phyloP scores from a whole-genome alignment of 2,888 invertebrate species.

The Eurois occulta region DNA sequence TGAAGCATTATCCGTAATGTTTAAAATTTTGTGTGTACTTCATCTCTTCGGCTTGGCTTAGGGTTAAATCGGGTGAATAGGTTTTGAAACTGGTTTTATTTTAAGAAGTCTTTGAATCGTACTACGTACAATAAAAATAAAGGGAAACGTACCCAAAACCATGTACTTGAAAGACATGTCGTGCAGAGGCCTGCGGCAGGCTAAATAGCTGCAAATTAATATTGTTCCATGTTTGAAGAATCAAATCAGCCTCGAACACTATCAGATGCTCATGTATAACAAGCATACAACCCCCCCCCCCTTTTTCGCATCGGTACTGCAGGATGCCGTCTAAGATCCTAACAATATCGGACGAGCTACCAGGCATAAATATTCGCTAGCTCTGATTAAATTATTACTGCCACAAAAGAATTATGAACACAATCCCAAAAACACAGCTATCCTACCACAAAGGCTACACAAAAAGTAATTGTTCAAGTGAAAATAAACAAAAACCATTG shows the following conservation, averaged over 20 bases:
- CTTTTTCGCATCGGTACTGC: not conserved
- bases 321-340: not conserved
- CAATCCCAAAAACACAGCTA: slow-evolving; percentile 15
- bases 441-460: slow-evolving; percentile 36
- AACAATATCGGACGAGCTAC: not conserved
- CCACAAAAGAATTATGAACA: slow-evolving; percentile 26
- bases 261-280: not conserved
- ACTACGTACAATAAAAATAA: not conserved
- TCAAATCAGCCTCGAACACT: not conserved
- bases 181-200: not conserved
- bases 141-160: not conserved
- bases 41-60: not conserved
- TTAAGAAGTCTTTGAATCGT: not conserved
- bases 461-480: slow-evolving; percentile 65
- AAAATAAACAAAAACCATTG: slow-evolving; percentile 66
- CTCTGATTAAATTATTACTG: slow-evolving; percentile 28
- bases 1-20: too few relatives aligned
- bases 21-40: not conserved
- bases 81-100: not conserved
- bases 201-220: not conserved
- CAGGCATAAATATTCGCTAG: not conserved
- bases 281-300: not conserved
- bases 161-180: not conserved
- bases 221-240: not conserved
- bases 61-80: not conserved